A percentile compares a stretch with the other conserved stretches of the same genome.
These are phyloP conservation scores for Ametastegia equiseti DNA, from an alignment of 2,888 invertebrate species.

Conservation along the genomic window DNA sequence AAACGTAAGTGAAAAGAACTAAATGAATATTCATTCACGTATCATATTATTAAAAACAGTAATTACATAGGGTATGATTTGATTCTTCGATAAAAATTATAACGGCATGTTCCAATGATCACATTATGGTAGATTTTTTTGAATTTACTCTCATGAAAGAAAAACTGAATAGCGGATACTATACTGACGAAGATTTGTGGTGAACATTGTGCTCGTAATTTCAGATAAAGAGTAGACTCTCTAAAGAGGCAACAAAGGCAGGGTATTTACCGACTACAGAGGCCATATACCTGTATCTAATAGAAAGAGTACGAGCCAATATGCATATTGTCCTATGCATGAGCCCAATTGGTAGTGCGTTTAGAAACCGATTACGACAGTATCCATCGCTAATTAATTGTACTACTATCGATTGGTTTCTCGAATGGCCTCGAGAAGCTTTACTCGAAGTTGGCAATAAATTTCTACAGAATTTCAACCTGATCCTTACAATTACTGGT, in stretches of 20 bases:
- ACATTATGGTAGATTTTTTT: background rate
- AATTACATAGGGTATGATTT: background rate
- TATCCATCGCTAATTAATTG: slow-evolving; percentile 93
- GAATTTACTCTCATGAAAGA: background rate
- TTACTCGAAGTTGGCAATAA: slow-evolving; percentile 92
- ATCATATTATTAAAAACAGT: background rate
- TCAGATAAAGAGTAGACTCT: slow-evolving; percentile 81
- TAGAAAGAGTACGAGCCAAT: slow-evolving; percentile 86
- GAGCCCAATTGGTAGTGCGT: slow-evolving; percentile 92
- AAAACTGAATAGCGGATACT: background rate
- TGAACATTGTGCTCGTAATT: slow-evolving; percentile 41
- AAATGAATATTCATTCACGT: background rate
- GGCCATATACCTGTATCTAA: slow-evolving; percentile 85
- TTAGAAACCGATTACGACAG: slow-evolving; percentile 90
- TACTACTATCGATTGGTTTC: slow-evolving; percentile 94
- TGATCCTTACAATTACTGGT: slow-evolving; percentile 85
- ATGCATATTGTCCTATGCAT: slow-evolving; percentile 91
- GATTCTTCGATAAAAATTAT: background rate
- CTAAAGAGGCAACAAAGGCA: slow-evolving; percentile 79
- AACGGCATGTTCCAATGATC: background rate
- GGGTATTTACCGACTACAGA: slow-evolving; percentile 82
- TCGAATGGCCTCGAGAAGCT: slow-evolving; percentile 93
- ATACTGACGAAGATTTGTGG: background rate
- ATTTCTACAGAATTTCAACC: slow-evolving; percentile 85
- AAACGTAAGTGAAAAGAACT: slow-evolving; percentile 80